Evolutionary conservation across 2,888 invertebrate species (phyloP), one percentile per base, ranked within the genome.

Genomic region (Xylophagus ater): DNA sequence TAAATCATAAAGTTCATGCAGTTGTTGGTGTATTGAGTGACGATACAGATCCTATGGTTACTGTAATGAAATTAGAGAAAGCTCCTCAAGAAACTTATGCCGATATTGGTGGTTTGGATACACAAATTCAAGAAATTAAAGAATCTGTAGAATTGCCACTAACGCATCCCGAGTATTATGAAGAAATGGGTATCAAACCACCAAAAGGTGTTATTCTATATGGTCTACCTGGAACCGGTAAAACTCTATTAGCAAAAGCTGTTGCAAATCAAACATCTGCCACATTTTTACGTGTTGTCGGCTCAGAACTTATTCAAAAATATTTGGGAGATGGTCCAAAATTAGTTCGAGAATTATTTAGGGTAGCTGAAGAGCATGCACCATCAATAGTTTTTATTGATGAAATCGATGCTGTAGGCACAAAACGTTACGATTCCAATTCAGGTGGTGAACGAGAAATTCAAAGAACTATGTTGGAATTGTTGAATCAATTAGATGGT

Each of bases 11-110:
- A 75, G 96, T 96, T 2, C 96, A 98, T 70, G 94, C 96, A 32
- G 96, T 98, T n/a, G 96, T 98, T 20, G 97, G 98, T 38, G 94
- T 97, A 1, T 67, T 97, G n/a, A 85, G 92, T 17, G 98, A 98
- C 67, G 97, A 98, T 59, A 97, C 96, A 9, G 98, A 99, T 67
- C 98, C 98, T 4, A 98, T 98, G 97, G 98, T 99, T 3, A 97
- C 96, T 9, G 98, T 99, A 2, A 99, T 98, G 98, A 99, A 98
- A 64, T 68, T 98, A 31, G 98, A 99, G 60, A 99, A 99, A 59
- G 98, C 98, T 7, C 98, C 98, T 1, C 96, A 94, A 62, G 98
- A 98, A 68, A 98, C 97, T 0, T 98, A 98, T 61, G 97, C 97
- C 10, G 98, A 94, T 67, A 97, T 97, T 62, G 96, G 96, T 57